Base-by-base conservation (phyloP, 2,113 vertebrate genomes). In the Zosterops japonicus region DNA sequence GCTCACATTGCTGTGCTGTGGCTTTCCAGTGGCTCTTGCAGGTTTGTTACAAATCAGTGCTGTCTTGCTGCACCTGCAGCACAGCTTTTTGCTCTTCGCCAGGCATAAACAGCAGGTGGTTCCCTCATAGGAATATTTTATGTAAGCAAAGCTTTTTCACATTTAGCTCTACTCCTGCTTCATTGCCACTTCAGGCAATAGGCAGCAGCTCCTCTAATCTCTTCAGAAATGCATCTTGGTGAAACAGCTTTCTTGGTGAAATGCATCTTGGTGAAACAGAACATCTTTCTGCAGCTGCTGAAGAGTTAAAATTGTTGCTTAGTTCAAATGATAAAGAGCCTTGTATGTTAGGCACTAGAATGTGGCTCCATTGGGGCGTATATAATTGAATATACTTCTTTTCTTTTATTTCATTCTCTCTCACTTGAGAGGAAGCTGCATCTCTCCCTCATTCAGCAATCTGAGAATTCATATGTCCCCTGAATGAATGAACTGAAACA, bases 81-180 rank as follows among this genome's bases (percentile, higher is more conserved):
- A 46, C 1, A 16, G 79, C 61, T 81, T 88, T 90, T 77, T 86
- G 50, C 79, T 87, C 72, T 90, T 90, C 91, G 87, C 95, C 77
- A 82, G 78, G 60, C 81, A 83, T 81, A 93, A 93, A 89, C 71
- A 70, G 70, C 91, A 96, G 82, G 84, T 92, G 89, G 56, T 88
- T 57, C 39, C 28, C 49, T 77, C 72, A 33, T 1, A 75, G 78
- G 44, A 78, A 22, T 94, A 36, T 71, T 85, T 89, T 35, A 72
- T 59, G 19, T 35, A 53, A 67, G 60, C 0, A 0, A 70, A 86
- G 39, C 24, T 70, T 88, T 94, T 90, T 71, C 4, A 7, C 49
- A 41, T 56, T 80, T 76, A 76, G 29, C 35, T 65, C 14, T 82
- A 28, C 60, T 92, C 8, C 23, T 86, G 21, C 63, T 44, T 82